phyloP scores from a whole-genome alignment of 2,113 vertebrate genomes.

The Tyto alba region DNA sequence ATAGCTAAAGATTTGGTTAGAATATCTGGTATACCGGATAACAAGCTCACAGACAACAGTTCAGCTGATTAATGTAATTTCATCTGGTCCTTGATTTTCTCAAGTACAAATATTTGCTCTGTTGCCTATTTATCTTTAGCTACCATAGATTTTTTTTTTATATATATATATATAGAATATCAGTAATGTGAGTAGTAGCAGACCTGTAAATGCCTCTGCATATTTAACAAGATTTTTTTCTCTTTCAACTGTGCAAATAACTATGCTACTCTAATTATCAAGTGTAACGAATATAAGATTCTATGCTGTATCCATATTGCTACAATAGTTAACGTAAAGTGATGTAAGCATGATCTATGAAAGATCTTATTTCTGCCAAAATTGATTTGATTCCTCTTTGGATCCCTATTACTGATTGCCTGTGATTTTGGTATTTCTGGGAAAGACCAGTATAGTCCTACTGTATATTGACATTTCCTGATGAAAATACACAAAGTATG shows the following conservation, averaged over 20 bases:
- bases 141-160: too few relatives aligned
- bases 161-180: background rate
- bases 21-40: background rate
- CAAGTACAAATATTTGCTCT: background rate
- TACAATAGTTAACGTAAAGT: background rate
- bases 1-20: background rate
- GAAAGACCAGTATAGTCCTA: background rate
- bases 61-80: background rate
- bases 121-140: background rate
- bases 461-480: background rate
- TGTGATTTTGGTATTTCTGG: background rate
- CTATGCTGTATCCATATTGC: background rate
- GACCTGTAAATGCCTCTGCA: background rate
- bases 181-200: background rate
- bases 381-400: background rate
- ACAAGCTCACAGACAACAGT: background rate
- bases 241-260: background rate
- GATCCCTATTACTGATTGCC: background rate
- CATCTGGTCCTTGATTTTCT: background rate
- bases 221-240: background rate
- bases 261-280: background rate
- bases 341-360: background rate
- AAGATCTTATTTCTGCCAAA: background rate
- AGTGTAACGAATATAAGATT: background rate
- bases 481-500: background rate